Evolutionary conservation across 2,113 vertebrate genomes (phyloP), one percentile per base, ranked within the genome.

Genomic region (Caloenas nicobarica): DNA sequence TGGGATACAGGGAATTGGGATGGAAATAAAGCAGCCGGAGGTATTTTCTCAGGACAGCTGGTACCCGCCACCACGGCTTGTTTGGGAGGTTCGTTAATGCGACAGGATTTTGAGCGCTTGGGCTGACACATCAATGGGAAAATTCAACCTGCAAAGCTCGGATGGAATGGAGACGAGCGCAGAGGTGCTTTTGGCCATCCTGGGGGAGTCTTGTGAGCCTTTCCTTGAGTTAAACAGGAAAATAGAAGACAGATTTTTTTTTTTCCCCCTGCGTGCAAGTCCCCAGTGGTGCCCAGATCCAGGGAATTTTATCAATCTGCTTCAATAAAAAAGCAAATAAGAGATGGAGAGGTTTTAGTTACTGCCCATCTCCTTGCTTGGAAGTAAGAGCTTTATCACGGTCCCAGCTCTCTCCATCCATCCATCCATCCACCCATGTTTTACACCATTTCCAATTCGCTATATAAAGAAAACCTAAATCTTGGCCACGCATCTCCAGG

Each of bases 41-140:
- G 14, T 22, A 5, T 18, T 85, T 85, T 85, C 70, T 48, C 65
- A 29, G 25, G 9, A 50, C 22, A 7, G 40, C 11, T 9, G 13
- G 54, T 24, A 73, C 65, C 7, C 0, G 0, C 26, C 34, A 23
- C 21, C 0, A 0, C 4, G 5, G 57, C 68, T 81, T 5, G 0
- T 21, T 33, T 16, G 14, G 36, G 69, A 68, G 18, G 6, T 23
- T 3, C 13, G 50, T 38, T 50, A 10, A 61, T 3, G 38, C 0
- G 1, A 29, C 1, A 18, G n/a, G 16, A 2, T 33, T 60, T 33
- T 1, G 2, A 70, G 18, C 33, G 7, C 50, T 46, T 34, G 70
- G 70, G 50, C 82, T 46, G 51, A 54, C 8, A 42, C 42, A 16
- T 42, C 42, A 42, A 42, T 42, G 42, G 42, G 42, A 42, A 42